A percentile compares a stretch with the other conserved stretches of the same genome.
Conservation (phyloP, 2,797 vertebrate genomes). For the Anomalospiza imberbis region DNA sequence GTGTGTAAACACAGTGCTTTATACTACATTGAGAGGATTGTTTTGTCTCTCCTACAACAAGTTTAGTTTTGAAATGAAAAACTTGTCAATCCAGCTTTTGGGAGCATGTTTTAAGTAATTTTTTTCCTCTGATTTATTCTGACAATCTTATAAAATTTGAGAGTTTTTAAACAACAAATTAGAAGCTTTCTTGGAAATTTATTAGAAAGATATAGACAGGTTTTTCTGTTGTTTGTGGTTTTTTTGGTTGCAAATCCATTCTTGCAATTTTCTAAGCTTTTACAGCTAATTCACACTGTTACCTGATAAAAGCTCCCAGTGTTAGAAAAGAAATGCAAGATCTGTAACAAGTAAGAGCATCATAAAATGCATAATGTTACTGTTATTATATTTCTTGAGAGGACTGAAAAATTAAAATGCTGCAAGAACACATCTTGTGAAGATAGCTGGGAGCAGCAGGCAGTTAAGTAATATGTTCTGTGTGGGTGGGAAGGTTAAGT, state of each 20-base stretch:
- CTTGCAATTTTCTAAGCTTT: neutral
- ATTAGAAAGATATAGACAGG: neutral
- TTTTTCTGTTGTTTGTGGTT: neutral
- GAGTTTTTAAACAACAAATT: neutral
- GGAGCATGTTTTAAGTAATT: neutral
- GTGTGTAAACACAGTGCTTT: fast-evolving
- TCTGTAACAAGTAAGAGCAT: neutral
- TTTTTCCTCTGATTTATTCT: neutral
- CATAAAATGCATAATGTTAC: neutral
- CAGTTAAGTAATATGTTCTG: slow-evolving; percentile 27
- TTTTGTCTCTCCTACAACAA: neutral
- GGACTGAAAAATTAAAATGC: slow-evolving; percentile 1
- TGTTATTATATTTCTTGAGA: slow-evolving; percentile 13
- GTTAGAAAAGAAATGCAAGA: neutral
- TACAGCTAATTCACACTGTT: neutral
- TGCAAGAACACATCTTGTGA: neutral
- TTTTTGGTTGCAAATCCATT: neutral
- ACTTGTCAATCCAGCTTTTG: neutral
- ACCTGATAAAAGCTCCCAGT: neutral
- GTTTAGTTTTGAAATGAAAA: neutral
- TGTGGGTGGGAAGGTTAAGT: slow-evolving; percentile 27
- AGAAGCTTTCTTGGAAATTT: neutral
- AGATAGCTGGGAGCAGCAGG: neutral
- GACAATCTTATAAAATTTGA: neutral
- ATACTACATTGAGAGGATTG: neutral